A percentile compares a stretch with the other conserved stretches of the same genome.
phyloP scores from a whole-genome alignment of 2,888 invertebrate species.

The Corythucha ciliata region DNA sequence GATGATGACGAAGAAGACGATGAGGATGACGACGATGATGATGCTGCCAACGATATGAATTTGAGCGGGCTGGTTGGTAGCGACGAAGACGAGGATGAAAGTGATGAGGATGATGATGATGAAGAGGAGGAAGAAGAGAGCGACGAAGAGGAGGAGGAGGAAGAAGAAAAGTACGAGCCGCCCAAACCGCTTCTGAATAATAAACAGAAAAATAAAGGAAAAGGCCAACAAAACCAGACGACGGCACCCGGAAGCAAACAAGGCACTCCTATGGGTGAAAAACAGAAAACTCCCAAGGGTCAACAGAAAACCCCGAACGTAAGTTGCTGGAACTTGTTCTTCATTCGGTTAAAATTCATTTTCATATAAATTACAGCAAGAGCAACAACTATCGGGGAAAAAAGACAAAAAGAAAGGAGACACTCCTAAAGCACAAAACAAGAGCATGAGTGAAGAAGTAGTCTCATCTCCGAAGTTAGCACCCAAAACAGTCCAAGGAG shows the following conservation, averaged over 20 bases:
- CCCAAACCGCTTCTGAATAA: neutral
- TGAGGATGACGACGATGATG: slow-evolving; percentile 9
- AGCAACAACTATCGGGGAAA: slow-evolving; percentile 30
- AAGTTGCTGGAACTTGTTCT: neutral
- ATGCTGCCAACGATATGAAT: no score
- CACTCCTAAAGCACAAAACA: neutral
- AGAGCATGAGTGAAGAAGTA: no score
- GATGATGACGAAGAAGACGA: slow-evolving; percentile 34
- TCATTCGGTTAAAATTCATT: neutral
- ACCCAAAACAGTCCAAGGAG: slow-evolving; percentile 58
- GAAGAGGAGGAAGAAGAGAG: slow-evolving; percentile 37
- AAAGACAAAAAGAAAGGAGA: slow-evolving; percentile 33
- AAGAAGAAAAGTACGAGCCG: slow-evolving; percentile 11
- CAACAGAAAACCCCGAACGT: neutral
- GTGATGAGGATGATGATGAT: slow-evolving; percentile 31
- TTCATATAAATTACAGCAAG: no score
- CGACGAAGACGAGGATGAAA: neutral
- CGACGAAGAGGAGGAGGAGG: slow-evolving; percentile 26
- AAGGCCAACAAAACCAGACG: no score
- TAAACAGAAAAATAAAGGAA: neutral
- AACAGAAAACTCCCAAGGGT: slow-evolving; percentile 31
- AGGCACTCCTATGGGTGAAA: neutral
- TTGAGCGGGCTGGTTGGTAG: neutral
- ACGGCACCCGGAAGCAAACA: no score
- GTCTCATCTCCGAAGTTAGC: slow-evolving; percentile 25